Base-by-base conservation (phyloP, 2,888 invertebrate species). In the Campoplex capitator region DNA sequence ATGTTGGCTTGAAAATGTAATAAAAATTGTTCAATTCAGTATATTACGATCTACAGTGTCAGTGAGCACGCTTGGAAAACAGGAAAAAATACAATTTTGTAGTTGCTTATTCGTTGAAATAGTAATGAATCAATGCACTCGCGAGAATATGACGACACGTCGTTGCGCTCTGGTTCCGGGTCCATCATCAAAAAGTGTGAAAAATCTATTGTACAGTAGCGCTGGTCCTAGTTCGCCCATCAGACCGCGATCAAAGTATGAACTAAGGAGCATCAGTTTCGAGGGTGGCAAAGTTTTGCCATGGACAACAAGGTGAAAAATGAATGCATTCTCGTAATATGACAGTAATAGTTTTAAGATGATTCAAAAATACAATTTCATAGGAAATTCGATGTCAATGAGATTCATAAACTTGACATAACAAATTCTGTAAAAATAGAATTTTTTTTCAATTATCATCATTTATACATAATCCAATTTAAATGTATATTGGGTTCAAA, bases 201-300 rank as follows among this genome's bases (percentile, higher is more conserved):
- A 91, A 67, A 93, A 91, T 85, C 88, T 90, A 79, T 87, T 90
- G 2, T 89, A 89, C 86, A 88, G 88, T 38, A 88, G 88, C 77
- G 78, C 87, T 51, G 80, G 86, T 23, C 92, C 91, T 0, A 92
- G 91, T 8, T 93, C 93, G 4, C 92, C 94, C 2, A 91, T 94
- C 32, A 91, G 93, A 23, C 90, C 93, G 48, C 90, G 94, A 58
- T 91, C 93, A 88, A 95, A 95, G 88, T 94, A 94, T 89, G 95
- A 95, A 89, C 90, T 95, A 67, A 90, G 95, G 67, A 95, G 95
- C 89, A 94, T 95, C 91, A 95, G 95, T 89, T 94, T 95, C 89
- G 95, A 95, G 91, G 93, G 94, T 32, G 93, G 92, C 89, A 93
- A 93, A 84, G 94, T 94, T 45, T 89, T 94, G 16, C 95, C 95